phyloP scores from a whole-genome alignment of 2,888 invertebrate species.

The Drosophila barbarae region DNA sequence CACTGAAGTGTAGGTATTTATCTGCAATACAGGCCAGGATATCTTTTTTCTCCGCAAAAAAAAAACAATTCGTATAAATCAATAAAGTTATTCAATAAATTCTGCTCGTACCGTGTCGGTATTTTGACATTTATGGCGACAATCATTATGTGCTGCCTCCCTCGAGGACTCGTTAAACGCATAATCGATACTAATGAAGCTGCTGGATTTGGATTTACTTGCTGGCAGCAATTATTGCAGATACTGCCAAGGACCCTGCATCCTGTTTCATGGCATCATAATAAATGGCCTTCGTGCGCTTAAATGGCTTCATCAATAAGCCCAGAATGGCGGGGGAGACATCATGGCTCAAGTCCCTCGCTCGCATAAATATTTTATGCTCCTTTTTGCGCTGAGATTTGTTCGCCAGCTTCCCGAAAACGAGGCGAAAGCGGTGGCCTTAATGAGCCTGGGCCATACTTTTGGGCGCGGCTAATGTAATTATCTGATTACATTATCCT shows the following conservation, averaged over 20 bases:
- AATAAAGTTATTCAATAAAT: slow-evolving; percentile 69
- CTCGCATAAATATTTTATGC: slow-evolving; percentile 61
- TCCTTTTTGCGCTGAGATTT: slow-evolving; percentile 17
- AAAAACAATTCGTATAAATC: slow-evolving; percentile 54
- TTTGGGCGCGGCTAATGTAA: slow-evolving; percentile 46
- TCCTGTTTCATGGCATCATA: slow-evolving; percentile 56
- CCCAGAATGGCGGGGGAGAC: slow-evolving; percentile 6
- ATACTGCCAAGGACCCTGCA: slow-evolving; percentile 18
- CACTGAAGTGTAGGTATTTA: slow-evolving; percentile 5
- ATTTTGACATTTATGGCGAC: slow-evolving; percentile 69
- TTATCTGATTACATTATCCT: slow-evolving; percentile 38
- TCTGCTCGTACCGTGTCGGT: slow-evolving; percentile 48
- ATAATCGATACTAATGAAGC: slow-evolving; percentile 72
- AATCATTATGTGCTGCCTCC: slow-evolving; percentile 53
- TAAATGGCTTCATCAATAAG: slow-evolving; percentile 60
- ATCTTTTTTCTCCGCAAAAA: not conserved
- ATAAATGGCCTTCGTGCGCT: slow-evolving; percentile 60
- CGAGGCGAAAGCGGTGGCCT: slow-evolving; percentile 5
- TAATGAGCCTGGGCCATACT: slow-evolving; percentile 58
- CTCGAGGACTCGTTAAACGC: slow-evolving; percentile 60
- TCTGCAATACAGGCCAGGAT: slow-evolving; percentile 8
- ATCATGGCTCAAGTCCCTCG: slow-evolving; percentile 36
- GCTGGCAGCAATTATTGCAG: slow-evolving; percentile 65
- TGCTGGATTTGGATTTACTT: slow-evolving; percentile 66
- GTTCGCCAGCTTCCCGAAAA: slow-evolving; percentile 19